These are phyloP conservation scores for Conus canariensis DNA, from an alignment of 2,888 invertebrate species.

Conservation along the genomic window DNA sequence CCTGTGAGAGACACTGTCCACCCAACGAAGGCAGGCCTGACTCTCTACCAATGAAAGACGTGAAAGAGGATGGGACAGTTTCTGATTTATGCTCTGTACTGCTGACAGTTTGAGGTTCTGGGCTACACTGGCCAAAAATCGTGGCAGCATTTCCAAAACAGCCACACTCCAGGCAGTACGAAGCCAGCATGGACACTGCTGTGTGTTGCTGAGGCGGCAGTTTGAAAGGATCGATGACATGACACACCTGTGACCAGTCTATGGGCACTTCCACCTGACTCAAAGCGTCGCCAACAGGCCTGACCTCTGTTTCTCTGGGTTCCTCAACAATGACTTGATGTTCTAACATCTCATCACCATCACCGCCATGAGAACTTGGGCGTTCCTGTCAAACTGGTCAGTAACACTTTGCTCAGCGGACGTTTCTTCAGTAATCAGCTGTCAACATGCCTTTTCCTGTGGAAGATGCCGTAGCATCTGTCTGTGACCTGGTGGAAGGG, in stretches of 20 bases:
- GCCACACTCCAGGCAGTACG: slow-evolving; percentile 63
- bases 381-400: not conserved
- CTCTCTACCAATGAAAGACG: not conserved
- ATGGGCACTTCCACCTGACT: not conserved
- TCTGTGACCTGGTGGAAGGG: not conserved
- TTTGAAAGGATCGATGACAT: slow-evolving; percentile 62
- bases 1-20: not conserved
- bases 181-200: slow-evolving; percentile 59
- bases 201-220: slow-evolving; percentile 54
- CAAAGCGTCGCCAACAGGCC: not conserved
- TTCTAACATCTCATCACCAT: not conserved
- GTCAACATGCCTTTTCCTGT: not conserved
- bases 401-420: not conserved
- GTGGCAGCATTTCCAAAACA: slow-evolving; percentile 59
- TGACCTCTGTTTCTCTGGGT: not conserved
- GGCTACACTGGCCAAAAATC: slow-evolving; percentile 4
- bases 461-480: not conserved
- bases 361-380: no score
- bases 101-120: not conserved
- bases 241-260: slow-evolving; percentile 55
- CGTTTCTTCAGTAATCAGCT: not conserved
- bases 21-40: not conserved
- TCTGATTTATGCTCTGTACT: not conserved
- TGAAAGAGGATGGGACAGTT: not conserved
- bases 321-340: not conserved